These are phyloP conservation scores for Oligia fasciuncula DNA, from an alignment of 2,888 invertebrate species.

Conservation along the genomic window DNA sequence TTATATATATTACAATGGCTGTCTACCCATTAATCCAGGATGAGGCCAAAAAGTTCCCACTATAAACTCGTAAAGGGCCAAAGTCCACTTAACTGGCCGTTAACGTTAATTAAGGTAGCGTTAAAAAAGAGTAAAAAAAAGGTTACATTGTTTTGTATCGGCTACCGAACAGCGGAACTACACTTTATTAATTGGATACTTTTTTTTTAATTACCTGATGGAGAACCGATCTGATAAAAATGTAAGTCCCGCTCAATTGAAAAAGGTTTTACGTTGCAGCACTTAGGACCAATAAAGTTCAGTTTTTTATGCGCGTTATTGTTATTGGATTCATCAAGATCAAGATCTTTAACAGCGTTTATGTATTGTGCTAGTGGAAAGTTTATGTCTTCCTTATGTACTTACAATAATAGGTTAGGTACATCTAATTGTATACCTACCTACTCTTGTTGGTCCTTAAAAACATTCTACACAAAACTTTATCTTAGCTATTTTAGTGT, in stretches of 20 bases:
- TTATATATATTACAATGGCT: constrained; percentile 35
- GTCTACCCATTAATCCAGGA: constrained; percentile 49
- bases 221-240: constrained; percentile 77
- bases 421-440: neutral
- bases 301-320: constrained; percentile 48
- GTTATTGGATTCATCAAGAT: constrained; percentile 52
- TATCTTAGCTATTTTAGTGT: neutral
- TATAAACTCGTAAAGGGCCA: constrained; percentile 57
- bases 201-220: constrained; percentile 84
- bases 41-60: constrained; percentile 64
- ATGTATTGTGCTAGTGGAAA: constrained; percentile 18
- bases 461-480: neutral
- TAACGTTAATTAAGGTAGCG: constrained; percentile 84
- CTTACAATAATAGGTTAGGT: neutral
- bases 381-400: constrained; percentile 22
- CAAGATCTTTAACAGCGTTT: constrained; percentile 36
- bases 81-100: constrained; percentile 74
- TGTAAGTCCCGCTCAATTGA: constrained; percentile 60
- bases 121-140: constrained; percentile 76
- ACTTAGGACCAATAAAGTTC: constrained; percentile 63
- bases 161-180: constrained; percentile 76
- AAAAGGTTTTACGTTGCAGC: constrained; percentile 61
- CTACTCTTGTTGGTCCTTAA: neutral
- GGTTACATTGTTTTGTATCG: constrained; percentile 81
- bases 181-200: constrained; percentile 87